A percentile compares a stretch with the other conserved stretches of the same genome.
Evolutionary conservation across 1,140 invertebrate genomes (phyloP).

Genomic region (Pygmarrhopalites habei): DNA sequence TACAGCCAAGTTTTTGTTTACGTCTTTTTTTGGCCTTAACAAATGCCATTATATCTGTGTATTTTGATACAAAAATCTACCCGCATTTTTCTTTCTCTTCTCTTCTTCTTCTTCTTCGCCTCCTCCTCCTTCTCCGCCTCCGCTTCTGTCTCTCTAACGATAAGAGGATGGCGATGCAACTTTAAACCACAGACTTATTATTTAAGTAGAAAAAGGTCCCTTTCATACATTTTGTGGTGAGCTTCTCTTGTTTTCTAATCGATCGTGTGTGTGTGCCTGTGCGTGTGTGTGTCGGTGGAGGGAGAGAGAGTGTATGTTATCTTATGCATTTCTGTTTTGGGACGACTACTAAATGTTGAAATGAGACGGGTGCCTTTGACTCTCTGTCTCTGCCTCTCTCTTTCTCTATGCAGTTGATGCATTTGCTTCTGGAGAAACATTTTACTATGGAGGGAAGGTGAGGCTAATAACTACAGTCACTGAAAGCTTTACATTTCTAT

Average conservation of each 20-base stretch:
- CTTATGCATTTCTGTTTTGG: no score
- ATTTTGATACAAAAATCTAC: conserved; percentile 1
- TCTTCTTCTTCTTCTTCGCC: no score
- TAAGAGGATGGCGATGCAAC: conserved; percentile 21
- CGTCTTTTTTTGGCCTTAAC: conserved; percentile 8
- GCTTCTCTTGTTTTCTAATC: background rate
- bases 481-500: no score
- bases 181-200: conserved; percentile 27
- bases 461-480: no score
- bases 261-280: background rate
- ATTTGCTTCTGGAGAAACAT: no score
- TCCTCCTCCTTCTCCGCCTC: no score
- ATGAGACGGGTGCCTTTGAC: background rate
- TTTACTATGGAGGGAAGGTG: no score
- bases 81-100: conserved; percentile 2
- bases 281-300: background rate
- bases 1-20: conserved; percentile 20
- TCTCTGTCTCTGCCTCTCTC: no score
- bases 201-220: conserved; percentile 3
- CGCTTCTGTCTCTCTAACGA: background rate
- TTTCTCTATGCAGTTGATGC: no score
- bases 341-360: background rate
- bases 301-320: background rate
- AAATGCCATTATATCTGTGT: background rate
- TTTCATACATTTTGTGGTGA: background rate